Conservation (phyloP, 2,888 invertebrate species). For the Acleris laterana region DNA sequence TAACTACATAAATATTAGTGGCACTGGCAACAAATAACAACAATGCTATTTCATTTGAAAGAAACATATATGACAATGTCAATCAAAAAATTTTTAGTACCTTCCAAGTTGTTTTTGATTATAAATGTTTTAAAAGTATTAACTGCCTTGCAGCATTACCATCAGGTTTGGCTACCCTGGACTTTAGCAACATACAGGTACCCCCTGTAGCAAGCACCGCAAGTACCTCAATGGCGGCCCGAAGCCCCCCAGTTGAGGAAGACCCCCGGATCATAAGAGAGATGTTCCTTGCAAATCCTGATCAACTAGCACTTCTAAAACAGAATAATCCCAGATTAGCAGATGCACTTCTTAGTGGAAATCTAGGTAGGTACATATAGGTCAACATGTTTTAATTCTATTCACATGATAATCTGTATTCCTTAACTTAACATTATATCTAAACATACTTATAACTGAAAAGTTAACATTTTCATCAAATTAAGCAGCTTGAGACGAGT, state of each 20-base stretch:
- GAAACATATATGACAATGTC: slow-evolving; percentile 35
- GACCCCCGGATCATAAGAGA: slow-evolving; percentile 93
- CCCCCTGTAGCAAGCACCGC: slow-evolving; percentile 79
- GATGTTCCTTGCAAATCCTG: slow-evolving; percentile 95
- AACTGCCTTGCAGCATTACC: slow-evolving; percentile 67
- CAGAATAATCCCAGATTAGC: slow-evolving; percentile 97
- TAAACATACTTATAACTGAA: too few relatives aligned
- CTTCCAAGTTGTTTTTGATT: slow-evolving; percentile 12
- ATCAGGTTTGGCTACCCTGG: slow-evolving; percentile 86
- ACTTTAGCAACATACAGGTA: slow-evolving; percentile 94
- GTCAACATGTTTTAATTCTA: too few relatives aligned
- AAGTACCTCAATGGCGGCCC: slow-evolving; percentile 66
- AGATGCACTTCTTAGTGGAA: slow-evolving; percentile 94
- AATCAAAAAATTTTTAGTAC: slow-evolving; percentile 6
- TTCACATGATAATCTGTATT: too few relatives aligned
- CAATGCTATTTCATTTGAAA: background rate
- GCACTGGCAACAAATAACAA: background rate
- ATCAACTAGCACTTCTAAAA: slow-evolving; percentile 94
- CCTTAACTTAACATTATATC: too few relatives aligned
- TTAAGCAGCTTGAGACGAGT: too few relatives aligned
- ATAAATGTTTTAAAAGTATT: slow-evolving; percentile 41
- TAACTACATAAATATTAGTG: background rate
- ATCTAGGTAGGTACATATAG: slow-evolving; percentile 87
- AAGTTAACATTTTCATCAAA: too few relatives aligned
- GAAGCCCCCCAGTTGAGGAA: slow-evolving; percentile 85